Evolutionary conservation across 2,888 invertebrate genomes (phyloP).

Genomic region (Halictus quadricinctus): DNA sequence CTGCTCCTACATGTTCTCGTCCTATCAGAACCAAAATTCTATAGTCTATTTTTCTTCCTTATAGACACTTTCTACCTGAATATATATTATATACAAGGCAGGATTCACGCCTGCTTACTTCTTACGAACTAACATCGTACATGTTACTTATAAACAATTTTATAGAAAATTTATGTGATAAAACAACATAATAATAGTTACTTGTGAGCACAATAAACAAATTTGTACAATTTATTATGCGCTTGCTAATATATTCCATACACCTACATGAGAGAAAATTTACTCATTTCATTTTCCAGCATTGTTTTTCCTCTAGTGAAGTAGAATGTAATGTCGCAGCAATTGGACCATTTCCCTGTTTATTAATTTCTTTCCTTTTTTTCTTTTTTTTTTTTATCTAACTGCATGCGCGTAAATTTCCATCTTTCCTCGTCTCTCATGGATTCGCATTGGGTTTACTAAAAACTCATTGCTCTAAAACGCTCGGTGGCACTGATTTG

Average conservation of each 20-base stretch:
- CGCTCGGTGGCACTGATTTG: constrained; percentile 68
- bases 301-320: constrained; percentile 38
- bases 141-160: constrained; percentile 79
- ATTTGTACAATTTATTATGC: constrained; percentile 82
- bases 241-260: constrained; percentile 76
- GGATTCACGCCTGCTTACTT: constrained; percentile 49
- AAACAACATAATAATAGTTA: constrained; percentile 79
- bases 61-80: constrained; percentile 52
- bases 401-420: constrained; percentile 25
- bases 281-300: not conserved
- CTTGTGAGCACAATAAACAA: constrained; percentile 80
- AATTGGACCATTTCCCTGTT: constrained; percentile 44
- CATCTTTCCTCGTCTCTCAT: constrained; percentile 24
- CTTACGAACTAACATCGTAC: constrained; percentile 75
- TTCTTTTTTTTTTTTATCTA: not conserved
- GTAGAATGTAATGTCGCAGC: constrained; percentile 46
- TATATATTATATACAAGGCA: constrained; percentile 73
- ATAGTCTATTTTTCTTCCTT: constrained; percentile 45
- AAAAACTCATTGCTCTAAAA: constrained; percentile 63
- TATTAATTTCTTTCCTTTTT: not conserved
- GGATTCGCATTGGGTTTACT: constrained; percentile 41
- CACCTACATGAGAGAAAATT: constrained; percentile 68
- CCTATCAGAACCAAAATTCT: constrained; percentile 57
- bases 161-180: constrained; percentile 81
- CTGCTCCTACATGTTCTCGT: constrained; percentile 30